A percentile compares a stretch with the other conserved stretches of the same genome.
Evolutionary conservation across 2,888 invertebrate species (phyloP).

Genomic region (Caenorhabditis virilis): DNA sequence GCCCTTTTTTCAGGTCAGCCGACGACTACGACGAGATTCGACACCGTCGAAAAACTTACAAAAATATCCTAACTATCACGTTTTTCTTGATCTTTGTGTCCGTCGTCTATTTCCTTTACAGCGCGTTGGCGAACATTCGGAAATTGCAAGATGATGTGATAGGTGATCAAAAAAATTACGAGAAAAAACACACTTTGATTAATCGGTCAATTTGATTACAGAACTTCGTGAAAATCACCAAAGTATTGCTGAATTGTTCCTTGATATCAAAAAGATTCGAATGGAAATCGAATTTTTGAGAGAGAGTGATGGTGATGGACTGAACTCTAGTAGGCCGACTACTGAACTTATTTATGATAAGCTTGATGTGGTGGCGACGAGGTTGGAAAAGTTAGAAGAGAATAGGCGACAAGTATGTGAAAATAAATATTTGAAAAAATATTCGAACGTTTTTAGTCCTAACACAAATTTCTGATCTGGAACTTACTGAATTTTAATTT

Average conservation of each 20-base stretch:
- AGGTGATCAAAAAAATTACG: constrained; percentile 6
- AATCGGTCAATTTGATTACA: constrained; percentile 6
- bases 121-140: constrained; percentile 17
- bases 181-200: not conserved
- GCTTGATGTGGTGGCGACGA: constrained; percentile 22
- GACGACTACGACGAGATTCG: constrained; percentile 28
- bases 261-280: constrained; percentile 19
- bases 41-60: constrained; percentile 31
- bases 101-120: constrained; percentile 27
- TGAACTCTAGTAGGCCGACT: constrained; percentile 11
- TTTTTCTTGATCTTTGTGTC: constrained; percentile 20
- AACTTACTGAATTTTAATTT: too few species aligned
- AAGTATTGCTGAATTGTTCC: constrained; percentile 13
- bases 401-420: constrained; percentile 17
- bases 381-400: constrained; percentile 19
- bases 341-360: constrained; percentile 34
- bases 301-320: constrained; percentile 10
- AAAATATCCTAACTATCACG: constrained; percentile 18
- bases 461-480: too few species aligned
- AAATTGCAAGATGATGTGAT: constrained; percentile 18
- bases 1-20: constrained; percentile 10
- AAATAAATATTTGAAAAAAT: too few species aligned
- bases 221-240: constrained; percentile 11
- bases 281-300: constrained; percentile 25
- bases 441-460: too few species aligned